phyloP scores from a whole-genome alignment of 2,797 vertebrate genomes.

The Peromyscus eremicus region DNA sequence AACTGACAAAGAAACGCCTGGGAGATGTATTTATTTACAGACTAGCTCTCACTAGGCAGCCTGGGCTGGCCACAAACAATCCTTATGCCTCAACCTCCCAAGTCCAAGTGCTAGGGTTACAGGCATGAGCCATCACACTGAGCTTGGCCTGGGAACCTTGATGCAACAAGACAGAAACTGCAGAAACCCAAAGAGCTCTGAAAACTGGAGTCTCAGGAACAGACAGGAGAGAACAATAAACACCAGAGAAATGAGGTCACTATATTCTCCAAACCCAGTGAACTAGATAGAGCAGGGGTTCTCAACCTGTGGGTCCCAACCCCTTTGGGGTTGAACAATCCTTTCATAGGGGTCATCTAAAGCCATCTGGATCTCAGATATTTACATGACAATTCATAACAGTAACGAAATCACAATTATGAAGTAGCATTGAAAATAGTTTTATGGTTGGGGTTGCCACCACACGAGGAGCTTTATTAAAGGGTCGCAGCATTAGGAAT shows the following conservation, averaged over 20 bases:
- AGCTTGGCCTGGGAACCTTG: not conserved
- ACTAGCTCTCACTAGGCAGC: not conserved
- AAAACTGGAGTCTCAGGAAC: not conserved
- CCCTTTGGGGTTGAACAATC: not conserved
- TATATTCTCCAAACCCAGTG: not conserved
- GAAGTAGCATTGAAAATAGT: not conserved
- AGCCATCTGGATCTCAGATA: not conserved
- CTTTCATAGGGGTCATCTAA: not conserved
- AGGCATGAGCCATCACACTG: not conserved
- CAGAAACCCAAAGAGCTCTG: not conserved
- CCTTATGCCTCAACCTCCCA: not conserved
- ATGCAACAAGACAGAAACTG: not conserved
- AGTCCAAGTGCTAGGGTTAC: not conserved
- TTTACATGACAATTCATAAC: not conserved
- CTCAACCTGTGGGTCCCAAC: not conserved
- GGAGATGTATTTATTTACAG: not conserved
- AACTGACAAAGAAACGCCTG: not conserved
- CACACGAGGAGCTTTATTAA: not conserved
- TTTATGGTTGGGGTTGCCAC: not conserved
- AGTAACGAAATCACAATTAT: not conserved
- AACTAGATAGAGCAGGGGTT: not conserved
- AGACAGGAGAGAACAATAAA: not conserved
- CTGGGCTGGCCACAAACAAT: not conserved
- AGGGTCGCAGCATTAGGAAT: not conserved
- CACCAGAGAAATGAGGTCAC: not conserved